These are phyloP conservation scores for Globodera rostochiensis DNA, from an alignment of 1,140 invertebrate genomes.

Conservation along the genomic window DNA sequence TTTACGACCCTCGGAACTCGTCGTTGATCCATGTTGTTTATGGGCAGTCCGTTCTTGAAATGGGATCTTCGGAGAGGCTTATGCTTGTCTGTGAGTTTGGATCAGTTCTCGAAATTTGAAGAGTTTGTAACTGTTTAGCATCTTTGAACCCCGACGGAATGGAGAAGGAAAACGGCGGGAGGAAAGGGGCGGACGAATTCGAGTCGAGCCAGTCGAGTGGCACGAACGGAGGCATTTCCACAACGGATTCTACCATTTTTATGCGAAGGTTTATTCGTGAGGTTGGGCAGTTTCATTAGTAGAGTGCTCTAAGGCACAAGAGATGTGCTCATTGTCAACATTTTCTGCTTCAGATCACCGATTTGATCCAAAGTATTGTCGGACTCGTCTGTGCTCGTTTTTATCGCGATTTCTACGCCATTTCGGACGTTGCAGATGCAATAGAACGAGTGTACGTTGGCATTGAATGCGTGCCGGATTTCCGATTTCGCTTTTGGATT, in stretches of 20 bases:
- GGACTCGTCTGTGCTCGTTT: conserved; percentile 47
- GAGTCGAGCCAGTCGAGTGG: conserved; percentile 1
- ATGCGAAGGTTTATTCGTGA: conserved; percentile 29
- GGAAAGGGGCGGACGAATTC: conserved; percentile 17
- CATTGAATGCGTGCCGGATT: conserved; percentile 51
- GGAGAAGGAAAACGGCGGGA: conserved; percentile 28
- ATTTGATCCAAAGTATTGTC: conserved; percentile 53
- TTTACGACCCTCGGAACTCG: conserved; percentile 36
- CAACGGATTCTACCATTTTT: conserved; percentile 14
- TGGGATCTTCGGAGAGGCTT: conserved; percentile 49
- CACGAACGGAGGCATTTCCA: conserved; percentile 5
- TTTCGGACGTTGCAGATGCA: conserved; percentile 31
- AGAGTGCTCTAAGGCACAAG: not conserved
- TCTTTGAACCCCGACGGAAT: conserved; percentile 10
- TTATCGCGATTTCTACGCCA: conserved; percentile 43
- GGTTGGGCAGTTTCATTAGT: not conserved
- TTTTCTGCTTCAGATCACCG: conserved; percentile 47
- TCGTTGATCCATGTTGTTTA: conserved; percentile 47
- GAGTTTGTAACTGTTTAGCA: not conserved
- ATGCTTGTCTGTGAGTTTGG: conserved; percentile 48
- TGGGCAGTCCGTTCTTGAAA: conserved; percentile 42
- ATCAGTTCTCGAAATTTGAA: no score
- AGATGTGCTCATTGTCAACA: conserved; percentile 7
- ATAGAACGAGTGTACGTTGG: conserved; percentile 25
- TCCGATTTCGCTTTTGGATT: conserved; percentile 55